Percentiles rank a stretch among this genome's conserved stretches.
Evolutionary conservation across 2,113 vertebrate genomes (phyloP).

Genomic region (Perca schrenkii): DNA sequence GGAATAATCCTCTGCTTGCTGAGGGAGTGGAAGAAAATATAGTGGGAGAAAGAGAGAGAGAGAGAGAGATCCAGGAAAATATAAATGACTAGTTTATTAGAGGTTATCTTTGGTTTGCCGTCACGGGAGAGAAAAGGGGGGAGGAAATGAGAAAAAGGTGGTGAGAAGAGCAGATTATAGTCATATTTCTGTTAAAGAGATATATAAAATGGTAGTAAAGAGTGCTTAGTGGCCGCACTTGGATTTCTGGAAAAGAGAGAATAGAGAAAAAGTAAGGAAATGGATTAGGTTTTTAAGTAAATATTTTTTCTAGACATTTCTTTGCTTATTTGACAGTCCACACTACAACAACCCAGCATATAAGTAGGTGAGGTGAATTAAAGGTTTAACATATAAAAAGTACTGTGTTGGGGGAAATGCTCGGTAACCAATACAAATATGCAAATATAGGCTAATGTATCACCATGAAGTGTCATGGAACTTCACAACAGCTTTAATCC

Average conservation of each 20-base stretch:
- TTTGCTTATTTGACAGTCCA: not conserved
- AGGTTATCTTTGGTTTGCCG: constrained; percentile 26
- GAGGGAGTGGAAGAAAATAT: constrained; percentile 10
- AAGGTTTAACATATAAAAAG: constrained; percentile 10
- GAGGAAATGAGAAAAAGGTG: constrained; percentile 33
- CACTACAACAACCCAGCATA: not conserved
- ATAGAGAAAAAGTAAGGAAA: not conserved
- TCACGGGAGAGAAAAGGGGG: not conserved
- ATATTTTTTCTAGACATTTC: not conserved
- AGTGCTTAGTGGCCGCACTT: not conserved
- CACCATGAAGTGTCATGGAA: not conserved
- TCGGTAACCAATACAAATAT: not conserved
- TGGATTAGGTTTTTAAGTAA: not conserved
- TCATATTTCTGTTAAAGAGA: constrained; percentile 1
- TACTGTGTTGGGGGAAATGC: constrained; percentile 3
- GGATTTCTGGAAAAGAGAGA: constrained; percentile 1
- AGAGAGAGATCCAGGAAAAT: not conserved
- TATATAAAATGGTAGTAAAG: not conserved
- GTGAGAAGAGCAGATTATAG: not conserved
- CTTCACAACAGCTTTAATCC: constrained; percentile 19
- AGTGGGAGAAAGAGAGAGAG: not conserved
- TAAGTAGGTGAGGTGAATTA: not conserved
- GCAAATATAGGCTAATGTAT: not conserved
- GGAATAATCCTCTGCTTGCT: constrained; percentile 44
- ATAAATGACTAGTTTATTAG: constrained; percentile 12